Evolutionary conservation across 2,113 vertebrate species (phyloP).

Genomic region (Mobula birostris): DNA sequence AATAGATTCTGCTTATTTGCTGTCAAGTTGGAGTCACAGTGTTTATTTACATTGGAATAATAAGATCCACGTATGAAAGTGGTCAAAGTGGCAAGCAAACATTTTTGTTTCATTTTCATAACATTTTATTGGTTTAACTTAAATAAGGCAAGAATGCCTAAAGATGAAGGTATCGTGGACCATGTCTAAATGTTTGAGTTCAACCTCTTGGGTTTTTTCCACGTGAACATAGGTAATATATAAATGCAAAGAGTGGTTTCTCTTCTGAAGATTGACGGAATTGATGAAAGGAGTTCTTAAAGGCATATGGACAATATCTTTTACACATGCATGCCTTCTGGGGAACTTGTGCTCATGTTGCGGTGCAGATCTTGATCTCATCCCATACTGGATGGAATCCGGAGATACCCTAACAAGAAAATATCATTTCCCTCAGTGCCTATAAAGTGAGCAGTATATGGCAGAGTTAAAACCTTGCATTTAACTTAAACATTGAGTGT

Average conservation of each 20-base stretch:
- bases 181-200: neutral
- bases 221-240: neutral
- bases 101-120: neutral
- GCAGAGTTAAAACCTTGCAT: neutral
- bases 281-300: neutral
- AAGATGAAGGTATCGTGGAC: neutral
- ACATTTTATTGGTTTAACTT: neutral
- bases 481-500: neutral
- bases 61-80: neutral
- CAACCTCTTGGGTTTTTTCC: neutral
- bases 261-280: neutral
- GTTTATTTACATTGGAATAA: neutral
- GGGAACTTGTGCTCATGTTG: neutral
- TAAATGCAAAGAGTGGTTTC: neutral
- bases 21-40: neutral
- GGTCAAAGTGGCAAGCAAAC: neutral
- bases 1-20: neutral
- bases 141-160: neutral
- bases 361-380: neutral
- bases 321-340: neutral
- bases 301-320: neutral
- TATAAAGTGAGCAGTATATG: neutral
- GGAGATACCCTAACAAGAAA: neutral
- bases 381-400: neutral
- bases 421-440: neutral